A percentile compares a stretch with the other conserved stretches of the same genome.
Conservation (phyloP, 35 echinoderm and acorn worm species). For the Apostichopus parvimensis region DNA sequence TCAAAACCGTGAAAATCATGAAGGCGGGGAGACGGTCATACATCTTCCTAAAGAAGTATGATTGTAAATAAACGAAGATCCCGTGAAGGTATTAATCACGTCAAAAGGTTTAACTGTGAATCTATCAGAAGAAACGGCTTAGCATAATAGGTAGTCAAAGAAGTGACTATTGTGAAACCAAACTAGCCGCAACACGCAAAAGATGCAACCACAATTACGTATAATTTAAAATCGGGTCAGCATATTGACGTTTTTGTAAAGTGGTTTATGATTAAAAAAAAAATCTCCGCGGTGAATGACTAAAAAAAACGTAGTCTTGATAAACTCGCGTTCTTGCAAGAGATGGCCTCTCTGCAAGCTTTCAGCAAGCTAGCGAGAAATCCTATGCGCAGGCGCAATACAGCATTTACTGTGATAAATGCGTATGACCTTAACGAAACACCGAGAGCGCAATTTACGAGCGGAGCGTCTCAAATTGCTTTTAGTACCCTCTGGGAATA, state of each 20-base stretch:
- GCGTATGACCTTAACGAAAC: constrained; percentile 39
- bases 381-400: background rate
- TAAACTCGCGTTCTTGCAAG: too few species aligned
- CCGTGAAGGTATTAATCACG: background rate
- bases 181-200: constrained; percentile 8
- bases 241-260: background rate
- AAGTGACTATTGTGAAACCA: background rate
- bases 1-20: background rate
- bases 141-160: too few species aligned
- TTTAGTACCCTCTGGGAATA: constrained; percentile 50
- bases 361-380: background rate
- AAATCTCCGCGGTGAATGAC: too few species aligned
- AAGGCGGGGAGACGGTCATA: background rate
- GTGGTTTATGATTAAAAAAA: background rate
- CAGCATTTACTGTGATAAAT: background rate
- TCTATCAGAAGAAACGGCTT: too few species aligned
- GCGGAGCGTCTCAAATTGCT: constrained; percentile 43
- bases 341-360: too few species aligned
- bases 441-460: constrained; percentile 58
- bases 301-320: too few species aligned
- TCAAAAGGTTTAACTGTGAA: background rate
- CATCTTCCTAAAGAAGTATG: background rate
- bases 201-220: background rate
- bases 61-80: background rate
- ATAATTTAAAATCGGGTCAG: background rate